Evolutionary conservation across 2,797 vertebrate genomes (phyloP), one percentile per base, ranked within the genome.

Genomic region (Tadarida brasiliensis): DNA sequence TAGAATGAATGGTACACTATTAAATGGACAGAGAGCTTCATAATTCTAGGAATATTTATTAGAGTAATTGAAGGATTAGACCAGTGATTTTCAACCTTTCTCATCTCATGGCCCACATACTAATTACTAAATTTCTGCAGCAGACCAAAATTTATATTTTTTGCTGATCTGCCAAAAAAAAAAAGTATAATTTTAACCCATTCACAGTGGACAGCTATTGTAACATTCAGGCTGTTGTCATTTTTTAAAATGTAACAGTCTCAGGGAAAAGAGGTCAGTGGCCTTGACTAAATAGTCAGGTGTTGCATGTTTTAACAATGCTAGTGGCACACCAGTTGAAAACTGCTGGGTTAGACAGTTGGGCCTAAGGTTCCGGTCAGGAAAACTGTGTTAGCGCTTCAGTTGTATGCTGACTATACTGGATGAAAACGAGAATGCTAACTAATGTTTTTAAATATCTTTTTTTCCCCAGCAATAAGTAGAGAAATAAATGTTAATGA

Each of bases 401-500:
- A 56, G 51, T 20, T 28, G 16, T 70, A 47, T 86, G 49, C 17
- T 93, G 56, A 56, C 22, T 63, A 63, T 26, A 70, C 26, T 87
- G 20, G 47, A 39, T 94, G 67, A 63, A 39, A 95, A 87, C 14
- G 20, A 39, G 63, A 90, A 87, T 93, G 63, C 30, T 24, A 81
- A 96, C 9, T 44, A 39, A 59, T 47, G 28, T 77, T 95, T 93
- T 84, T 70, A 71, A 94, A 73, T 90, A 47, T 16, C 1, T 19
- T 24, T 86, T 76, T 81, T 87, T 59, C 82, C 26, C 82, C 26
- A 85, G 47, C 7, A 77, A 89, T 54, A 57, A 61, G 22, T 92
- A 63, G 47, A 95, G 71, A 90, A 91, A 87, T 87, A 90, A 65
- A 57, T 71, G 30, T 76, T 68, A 35, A 61, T 57, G 39, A 92